Conservation (phyloP, 2,888 invertebrate genomes). For the Drosophila nigricruria region DNA sequence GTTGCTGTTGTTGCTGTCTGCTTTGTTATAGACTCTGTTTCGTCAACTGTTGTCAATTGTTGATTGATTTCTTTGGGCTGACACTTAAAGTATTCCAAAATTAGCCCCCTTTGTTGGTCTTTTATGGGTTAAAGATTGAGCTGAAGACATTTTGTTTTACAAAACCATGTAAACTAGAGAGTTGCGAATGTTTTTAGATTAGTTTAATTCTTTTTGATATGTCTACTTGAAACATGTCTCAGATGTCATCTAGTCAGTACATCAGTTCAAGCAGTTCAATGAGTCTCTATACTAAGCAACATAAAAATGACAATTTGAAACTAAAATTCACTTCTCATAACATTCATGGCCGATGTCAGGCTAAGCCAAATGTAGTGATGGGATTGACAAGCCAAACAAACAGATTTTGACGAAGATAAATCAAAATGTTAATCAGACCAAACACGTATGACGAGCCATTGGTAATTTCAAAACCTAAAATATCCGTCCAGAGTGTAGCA, state of each 20-base stretch:
- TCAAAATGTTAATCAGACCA: background rate
- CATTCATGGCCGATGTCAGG: background rate
- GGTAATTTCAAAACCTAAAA: background rate
- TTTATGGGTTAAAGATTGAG: conserved; percentile 41
- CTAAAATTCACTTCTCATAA: background rate
- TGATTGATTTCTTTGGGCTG: conserved; percentile 71
- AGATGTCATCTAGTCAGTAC: background rate
- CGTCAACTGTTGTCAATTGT: conserved; percentile 67
- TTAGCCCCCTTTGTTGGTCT: conserved; percentile 47
- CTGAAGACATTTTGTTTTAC: conserved; percentile 37
- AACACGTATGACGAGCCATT: background rate
- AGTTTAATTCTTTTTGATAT: conserved; percentile 7
- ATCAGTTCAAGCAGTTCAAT: background rate
- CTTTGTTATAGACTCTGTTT: conserved; percentile 30
- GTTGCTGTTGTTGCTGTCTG: conserved; percentile 27
- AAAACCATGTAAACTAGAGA: conserved; percentile 31
- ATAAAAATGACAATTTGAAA: background rate
- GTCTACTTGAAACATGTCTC: background rate
- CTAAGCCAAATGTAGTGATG: background rate
- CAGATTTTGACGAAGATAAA: background rate
- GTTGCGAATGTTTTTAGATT: conserved; percentile 4
- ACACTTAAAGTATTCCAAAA: conserved; percentile 60
- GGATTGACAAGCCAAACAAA: background rate
- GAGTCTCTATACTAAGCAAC: background rate
- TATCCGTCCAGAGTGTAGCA: background rate